Conservation (phyloP, 2,888 invertebrate genomes). For the Meiosimyza platycephala region DNA sequence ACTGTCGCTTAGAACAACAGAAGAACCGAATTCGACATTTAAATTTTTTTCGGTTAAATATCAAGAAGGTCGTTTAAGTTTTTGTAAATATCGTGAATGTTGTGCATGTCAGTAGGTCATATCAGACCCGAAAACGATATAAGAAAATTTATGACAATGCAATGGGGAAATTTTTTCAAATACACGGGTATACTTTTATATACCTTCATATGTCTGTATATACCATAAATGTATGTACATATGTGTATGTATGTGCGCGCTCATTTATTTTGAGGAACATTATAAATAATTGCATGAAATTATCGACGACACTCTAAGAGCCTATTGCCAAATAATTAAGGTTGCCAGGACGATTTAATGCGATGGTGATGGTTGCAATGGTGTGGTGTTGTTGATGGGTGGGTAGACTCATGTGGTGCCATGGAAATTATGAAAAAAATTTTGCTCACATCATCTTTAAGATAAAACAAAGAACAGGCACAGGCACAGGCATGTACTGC, state of each 20-base stretch:
- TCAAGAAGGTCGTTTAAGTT: neutral
- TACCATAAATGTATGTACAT: too few relatives aligned
- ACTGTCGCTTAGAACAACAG: too few relatives aligned
- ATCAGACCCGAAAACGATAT: slow-evolving; percentile 2
- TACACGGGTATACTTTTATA: too few relatives aligned
- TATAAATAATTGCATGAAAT: slow-evolving; percentile 26
- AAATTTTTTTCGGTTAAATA: neutral
- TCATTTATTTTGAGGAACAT: slow-evolving; percentile 2
- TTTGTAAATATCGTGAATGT: slow-evolving; percentile 6
- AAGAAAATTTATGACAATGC: slow-evolving; percentile 8
- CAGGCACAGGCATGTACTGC: neutral
- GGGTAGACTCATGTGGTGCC: neutral
- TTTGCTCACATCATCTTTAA: neutral
- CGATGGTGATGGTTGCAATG: neutral
- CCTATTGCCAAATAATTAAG: slow-evolving; percentile 12
- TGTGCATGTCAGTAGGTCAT: slow-evolving; percentile 27
- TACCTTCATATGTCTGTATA: too few relatives aligned
- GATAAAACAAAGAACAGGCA: neutral
- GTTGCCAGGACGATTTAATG: neutral
- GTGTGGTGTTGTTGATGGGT: neutral
- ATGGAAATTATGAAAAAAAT: neutral
- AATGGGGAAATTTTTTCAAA: neutral
- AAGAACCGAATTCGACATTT: too few relatives aligned
- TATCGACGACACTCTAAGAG: slow-evolving; percentile 22
- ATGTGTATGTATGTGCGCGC: too few relatives aligned